phyloP scores from a whole-genome alignment of 2,797 vertebrate genomes.

The Eulemur mongoz region DNA sequence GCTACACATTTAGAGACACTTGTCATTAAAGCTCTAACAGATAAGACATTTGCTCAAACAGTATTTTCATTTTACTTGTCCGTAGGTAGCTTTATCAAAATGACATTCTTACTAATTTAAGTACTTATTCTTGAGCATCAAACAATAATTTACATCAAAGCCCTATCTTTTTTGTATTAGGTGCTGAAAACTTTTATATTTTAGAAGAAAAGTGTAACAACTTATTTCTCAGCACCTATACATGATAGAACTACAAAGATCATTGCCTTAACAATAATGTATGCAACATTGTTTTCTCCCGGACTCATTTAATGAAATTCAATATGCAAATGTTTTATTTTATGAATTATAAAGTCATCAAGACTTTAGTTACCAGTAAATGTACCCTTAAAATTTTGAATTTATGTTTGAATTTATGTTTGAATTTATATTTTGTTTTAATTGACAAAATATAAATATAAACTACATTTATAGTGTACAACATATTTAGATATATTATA shows the following conservation, averaged over 20 bases:
- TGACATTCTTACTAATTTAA: conserved; percentile 37
- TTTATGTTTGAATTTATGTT: neutral
- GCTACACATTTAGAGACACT: conserved; percentile 72
- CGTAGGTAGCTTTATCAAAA: conserved; percentile 11
- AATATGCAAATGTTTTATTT: neutral
- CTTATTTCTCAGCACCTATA: neutral
- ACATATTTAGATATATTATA: neutral
- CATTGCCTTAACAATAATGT: neutral
- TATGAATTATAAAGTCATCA: neutral
- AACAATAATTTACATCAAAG: conserved; percentile 58
- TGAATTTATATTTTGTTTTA: neutral
- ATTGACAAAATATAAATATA: neutral
- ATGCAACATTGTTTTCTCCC: neutral
- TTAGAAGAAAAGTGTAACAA: neutral
- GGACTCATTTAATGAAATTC: neutral
- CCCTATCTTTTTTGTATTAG: neutral
- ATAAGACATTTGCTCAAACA: conserved; percentile 67
- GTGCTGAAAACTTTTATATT: neutral
- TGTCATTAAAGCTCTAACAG: conserved; percentile 75
- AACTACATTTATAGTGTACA: neutral
- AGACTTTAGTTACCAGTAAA: neutral
- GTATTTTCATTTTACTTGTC: conserved; percentile 72
- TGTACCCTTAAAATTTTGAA: neutral
- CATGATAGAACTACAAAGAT: neutral
- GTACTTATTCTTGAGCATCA: conserved; percentile 35